These are phyloP conservation scores for Bombus confusus DNA, from an alignment of 1,140 invertebrate genomes.

Conservation along the genomic window DNA sequence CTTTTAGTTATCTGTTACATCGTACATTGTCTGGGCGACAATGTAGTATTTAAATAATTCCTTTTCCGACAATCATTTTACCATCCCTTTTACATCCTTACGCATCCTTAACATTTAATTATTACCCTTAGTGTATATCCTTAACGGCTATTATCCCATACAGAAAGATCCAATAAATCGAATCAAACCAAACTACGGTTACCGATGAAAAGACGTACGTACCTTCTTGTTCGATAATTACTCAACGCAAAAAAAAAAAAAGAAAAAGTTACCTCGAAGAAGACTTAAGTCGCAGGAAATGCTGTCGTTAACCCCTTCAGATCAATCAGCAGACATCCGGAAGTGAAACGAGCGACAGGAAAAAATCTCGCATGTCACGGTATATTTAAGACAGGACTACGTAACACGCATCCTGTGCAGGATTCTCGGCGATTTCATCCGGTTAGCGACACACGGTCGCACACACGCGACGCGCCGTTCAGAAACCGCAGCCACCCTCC, in stretches of 20 bases:
- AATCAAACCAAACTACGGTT: too few species aligned
- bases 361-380: neutral
- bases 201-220: too few species aligned
- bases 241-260: neutral
- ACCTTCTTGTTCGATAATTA: neutral
- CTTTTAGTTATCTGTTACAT: too few species aligned
- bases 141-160: too few species aligned
- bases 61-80: too few species aligned
- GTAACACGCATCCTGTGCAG: conserved; percentile 1
- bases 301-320: neutral
- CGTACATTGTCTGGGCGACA: too few species aligned
- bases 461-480: neutral
- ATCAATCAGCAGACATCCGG: neutral
- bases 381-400: conserved; percentile 11
- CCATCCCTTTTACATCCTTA: too few species aligned
- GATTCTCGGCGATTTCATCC: conserved; percentile 14
- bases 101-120: too few species aligned
- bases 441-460: neutral
- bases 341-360: neutral
- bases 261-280: neutral
- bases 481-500: conserved; percentile 23
- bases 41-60: too few species aligned
- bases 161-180: too few species aligned
- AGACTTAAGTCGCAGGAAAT: neutral
- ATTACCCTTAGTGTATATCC: too few species aligned